A percentile compares a stretch with the other conserved stretches of the same genome.
phyloP scores from a whole-genome alignment of 2,888 invertebrate species.

The Aproaerema taeniolella region DNA sequence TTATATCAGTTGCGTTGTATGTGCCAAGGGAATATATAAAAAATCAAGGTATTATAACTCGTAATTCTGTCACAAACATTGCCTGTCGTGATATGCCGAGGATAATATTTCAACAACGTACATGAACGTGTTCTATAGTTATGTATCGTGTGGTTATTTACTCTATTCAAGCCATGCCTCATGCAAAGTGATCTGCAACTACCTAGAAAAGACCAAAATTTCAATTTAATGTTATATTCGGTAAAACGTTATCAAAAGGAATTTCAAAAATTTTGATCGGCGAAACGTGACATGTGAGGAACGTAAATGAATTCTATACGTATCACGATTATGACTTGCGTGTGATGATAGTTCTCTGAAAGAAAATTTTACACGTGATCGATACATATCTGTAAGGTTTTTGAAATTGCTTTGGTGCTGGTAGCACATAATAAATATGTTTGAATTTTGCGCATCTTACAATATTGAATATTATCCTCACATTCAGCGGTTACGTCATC shows the following conservation, averaged over 20 bases:
- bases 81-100: too few relatives aligned
- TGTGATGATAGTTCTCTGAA: conserved; percentile 2
- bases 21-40: too few relatives aligned
- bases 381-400: background rate
- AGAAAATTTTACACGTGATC: background rate
- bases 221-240: conserved; percentile 19
- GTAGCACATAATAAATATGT: too few relatives aligned
- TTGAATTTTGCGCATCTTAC: background rate
- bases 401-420: background rate
- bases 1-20: too few relatives aligned
- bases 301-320: conserved; percentile 10
- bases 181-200: conserved; percentile 58
- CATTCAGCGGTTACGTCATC: conserved; percentile 1
- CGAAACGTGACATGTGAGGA: conserved; percentile 11
- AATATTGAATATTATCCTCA: conserved; percentile 9
- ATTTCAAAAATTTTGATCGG: background rate
- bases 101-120: conserved; percentile 41
- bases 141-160: conserved; percentile 51
- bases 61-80: conserved; percentile 10
- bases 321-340: conserved; percentile 1
- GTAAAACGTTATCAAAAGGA: background rate
- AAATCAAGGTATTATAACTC: too few relatives aligned
- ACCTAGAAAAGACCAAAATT: conserved; percentile 56
- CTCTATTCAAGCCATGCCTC: conserved; percentile 62
- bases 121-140: conserved; percentile 57